Evolutionary conservation across 2,797 vertebrate genomes (phyloP).

Genomic region (Mycteria americana): DNA sequence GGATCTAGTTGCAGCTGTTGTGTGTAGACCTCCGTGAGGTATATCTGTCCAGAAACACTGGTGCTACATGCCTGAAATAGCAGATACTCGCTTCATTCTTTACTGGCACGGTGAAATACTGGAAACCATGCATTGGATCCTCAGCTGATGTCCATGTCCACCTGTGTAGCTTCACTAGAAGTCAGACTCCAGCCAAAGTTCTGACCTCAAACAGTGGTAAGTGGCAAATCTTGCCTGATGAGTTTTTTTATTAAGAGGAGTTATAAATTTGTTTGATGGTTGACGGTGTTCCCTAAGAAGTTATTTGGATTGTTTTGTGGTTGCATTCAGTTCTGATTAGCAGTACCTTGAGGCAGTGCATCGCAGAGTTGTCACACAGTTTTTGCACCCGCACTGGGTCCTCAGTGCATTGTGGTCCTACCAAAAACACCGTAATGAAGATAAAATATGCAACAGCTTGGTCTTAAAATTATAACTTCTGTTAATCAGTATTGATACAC

Average conservation of each 20-base stretch:
- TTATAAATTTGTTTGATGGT: neutral
- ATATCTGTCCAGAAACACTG: neutral
- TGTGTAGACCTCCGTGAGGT: neutral
- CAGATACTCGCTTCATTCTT: neutral
- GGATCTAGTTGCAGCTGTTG: neutral
- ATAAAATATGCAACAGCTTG: neutral
- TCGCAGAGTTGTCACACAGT: neutral
- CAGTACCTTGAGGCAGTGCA: neutral
- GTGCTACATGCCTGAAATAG: neutral
- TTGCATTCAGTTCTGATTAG: neutral
- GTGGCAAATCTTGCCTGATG: neutral
- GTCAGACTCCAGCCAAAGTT: neutral
- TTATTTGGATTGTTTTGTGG: neutral
- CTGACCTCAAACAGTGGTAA: neutral
- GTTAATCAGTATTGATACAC: neutral
- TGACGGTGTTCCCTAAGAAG: neutral
- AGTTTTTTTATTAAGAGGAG: neutral
- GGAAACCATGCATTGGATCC: fast-evolving
- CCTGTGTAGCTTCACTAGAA: neutral
- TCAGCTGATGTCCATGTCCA: neutral
- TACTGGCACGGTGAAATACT: neutral
- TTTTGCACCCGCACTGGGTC: neutral
- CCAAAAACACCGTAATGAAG: neutral
- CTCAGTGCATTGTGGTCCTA: neutral
- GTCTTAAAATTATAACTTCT: neutral